Base-by-base conservation (phyloP, 2,888 invertebrate genomes). In the Lepidocyrtoides sp. region DNA sequence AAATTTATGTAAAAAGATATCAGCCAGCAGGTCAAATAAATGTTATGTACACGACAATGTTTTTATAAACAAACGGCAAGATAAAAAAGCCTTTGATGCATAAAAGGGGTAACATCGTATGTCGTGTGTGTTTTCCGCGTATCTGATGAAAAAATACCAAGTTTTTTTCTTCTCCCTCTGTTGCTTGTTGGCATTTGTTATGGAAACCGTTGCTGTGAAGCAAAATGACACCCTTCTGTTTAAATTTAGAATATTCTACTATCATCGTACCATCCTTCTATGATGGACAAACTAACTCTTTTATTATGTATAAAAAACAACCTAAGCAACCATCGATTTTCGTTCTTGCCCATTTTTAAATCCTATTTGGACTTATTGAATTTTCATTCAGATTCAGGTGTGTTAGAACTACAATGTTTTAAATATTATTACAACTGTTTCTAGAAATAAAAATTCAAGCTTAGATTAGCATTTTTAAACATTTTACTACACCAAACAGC, bases 271-370 rank as follows among this genome's bases (percentile, higher is more conserved):
- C 60, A 60, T 23, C 26, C 26, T 7, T 48, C 23, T 5, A 41
- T 3, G n/a, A 17, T n/a, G 14, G 48, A 12, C 10, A 48, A 12
- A 12, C 14, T 12, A 48, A 32, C 57, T 86, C 77, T 86, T 86
- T 57, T 48, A 20, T 20, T 44, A 2, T 36, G 57, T 57, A 14
- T 85, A 7, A 23, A 44, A 36, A n/a, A 32, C 48, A 32, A 41
- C 75, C 85, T 14, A 20, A 54, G 75, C 75, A 86, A 79, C 87
- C 51, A 87, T 66, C 57, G 54, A 63, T 63, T 72, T 75, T 54
- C 26, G 0, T 51, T 8, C 17, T 32, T 0, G 2, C 26, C 26
- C 60, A 23, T 60, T 60, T 60, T n/a, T n/a, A n/a, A n/a, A 23
- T 26, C 23, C 26, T 12, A 2, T 26, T 60, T 8, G 26, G 23